Base-by-base conservation (phyloP, 30 jellyfish, hydroid and myxozoan species). In the Catostylus mosaicus region DNA sequence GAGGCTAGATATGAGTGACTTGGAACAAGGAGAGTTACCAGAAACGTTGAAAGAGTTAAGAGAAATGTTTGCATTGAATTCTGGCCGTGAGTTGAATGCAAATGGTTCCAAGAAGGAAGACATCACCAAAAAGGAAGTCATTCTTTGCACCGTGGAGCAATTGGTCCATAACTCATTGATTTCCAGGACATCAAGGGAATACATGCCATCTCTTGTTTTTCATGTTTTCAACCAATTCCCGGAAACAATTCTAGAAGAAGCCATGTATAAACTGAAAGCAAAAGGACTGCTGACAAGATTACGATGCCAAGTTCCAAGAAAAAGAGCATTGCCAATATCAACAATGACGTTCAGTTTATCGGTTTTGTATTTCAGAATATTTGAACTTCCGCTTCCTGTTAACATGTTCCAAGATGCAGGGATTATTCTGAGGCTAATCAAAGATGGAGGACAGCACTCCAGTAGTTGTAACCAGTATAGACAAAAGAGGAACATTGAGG, bases 311-410 rank as follows among this genome's bases (percentile, higher is more conserved):
- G 88, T 77, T 10, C 97, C 94, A 27, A 67, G 94, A 31, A 48
- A 87, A 29, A 66, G 94, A n/a, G 86, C 97, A 1, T 35, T 89
- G 75, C 97, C 97, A 10, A 76, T 89, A 57, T 73, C 94, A 35
- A 81, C 97, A 8, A 89, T 83, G 90, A 71, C 90, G 22, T 89
- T 72, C 77, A 57, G 52, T 22, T 67, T 89, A 65, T 89, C 97
- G 22, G 63, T 46, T 30, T 75, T 88, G 56, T 89, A 89, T 60
- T 81, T 59, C 12, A 86, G 90, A 45, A 16, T 89, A 24, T 89
- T 89, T 27, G 94, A 81, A 75, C 82, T 89, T 69, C 86, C 90
- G 20, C 29, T 89, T 72, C 85, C 95, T 7, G 71, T 56, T 6
- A 70, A 56, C 43, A 50, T 89, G 59, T 89, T 73, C 56, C 30